Conservation (phyloP, 2,797 vertebrate species). For the Pseudochirops cupreus region DNA sequence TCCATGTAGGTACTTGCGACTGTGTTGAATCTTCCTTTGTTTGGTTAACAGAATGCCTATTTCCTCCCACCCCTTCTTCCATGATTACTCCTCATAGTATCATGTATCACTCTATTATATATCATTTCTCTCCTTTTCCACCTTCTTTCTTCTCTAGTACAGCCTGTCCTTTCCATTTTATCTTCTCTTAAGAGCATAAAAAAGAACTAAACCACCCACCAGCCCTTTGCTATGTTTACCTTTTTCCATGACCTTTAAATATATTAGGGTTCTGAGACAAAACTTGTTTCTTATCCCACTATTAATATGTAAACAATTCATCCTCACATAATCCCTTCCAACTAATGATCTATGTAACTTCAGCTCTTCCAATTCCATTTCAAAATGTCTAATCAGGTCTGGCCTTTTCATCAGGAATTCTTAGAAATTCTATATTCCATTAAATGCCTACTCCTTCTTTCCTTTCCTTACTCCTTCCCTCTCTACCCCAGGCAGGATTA, state of each 20-base stretch:
- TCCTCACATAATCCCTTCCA: neutral
- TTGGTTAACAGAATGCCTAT: neutral
- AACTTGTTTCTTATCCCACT: neutral
- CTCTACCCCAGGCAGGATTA: neutral
- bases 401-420: neutral
- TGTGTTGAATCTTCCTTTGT: neutral
- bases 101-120: neutral
- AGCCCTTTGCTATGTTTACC: neutral
- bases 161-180: neutral
- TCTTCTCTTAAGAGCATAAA: neutral
- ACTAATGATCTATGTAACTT: neutral
- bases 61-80: neutral
- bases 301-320: neutral
- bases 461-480: neutral
- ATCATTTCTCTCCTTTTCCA: neutral
- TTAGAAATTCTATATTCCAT: neutral
- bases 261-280: neutral
- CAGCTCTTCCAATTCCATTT: neutral
- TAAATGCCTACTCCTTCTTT: neutral
- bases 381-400: neutral
- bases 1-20: neutral
- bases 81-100: neutral
- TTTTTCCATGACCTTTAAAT: neutral
- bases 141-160: neutral
- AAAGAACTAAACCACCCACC: neutral